phyloP scores from a whole-genome alignment of 2,888 invertebrate genomes.

The Flexamia atlantica region DNA sequence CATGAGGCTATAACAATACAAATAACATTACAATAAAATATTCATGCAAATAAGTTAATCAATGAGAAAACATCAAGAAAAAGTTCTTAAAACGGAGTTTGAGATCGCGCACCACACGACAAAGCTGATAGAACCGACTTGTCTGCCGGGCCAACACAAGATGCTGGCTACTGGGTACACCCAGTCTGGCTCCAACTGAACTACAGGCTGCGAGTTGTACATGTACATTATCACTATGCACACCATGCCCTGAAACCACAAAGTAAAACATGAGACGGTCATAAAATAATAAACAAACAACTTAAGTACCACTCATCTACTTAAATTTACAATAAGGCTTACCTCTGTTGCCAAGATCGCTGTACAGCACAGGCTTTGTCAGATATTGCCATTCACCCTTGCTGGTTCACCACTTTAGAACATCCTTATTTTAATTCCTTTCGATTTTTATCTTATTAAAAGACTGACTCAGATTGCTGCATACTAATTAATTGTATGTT shows the following conservation, averaged over 20 bases:
- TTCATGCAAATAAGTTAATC: constrained; percentile 43
- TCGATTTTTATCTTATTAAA: too few species aligned
- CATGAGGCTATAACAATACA: neutral
- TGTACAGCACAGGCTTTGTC: too few species aligned
- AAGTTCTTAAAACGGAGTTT: constrained; percentile 26
- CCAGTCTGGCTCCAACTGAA: neutral
- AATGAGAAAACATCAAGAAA: constrained; percentile 29
- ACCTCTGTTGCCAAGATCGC: too few species aligned
- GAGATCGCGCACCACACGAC: constrained; percentile 35
- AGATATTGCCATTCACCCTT: too few species aligned
- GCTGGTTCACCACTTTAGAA: too few species aligned
- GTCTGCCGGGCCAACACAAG: constrained; percentile 34
- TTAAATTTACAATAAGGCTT: too few species aligned
- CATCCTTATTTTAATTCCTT: too few species aligned
- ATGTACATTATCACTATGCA: neutral
- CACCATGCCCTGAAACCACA: constrained; percentile 18
- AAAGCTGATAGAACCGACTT: constrained; percentile 32
- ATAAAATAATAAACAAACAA: too few species aligned
- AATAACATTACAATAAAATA: constrained; percentile 49
- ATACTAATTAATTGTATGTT: too few species aligned
- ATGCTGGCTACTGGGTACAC: constrained; percentile 14
- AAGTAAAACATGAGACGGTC: too few species aligned
- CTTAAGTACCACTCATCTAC: too few species aligned
- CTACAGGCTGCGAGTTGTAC: constrained; percentile 19
- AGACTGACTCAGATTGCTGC: too few species aligned